Conservation (phyloP, 1,140 invertebrate genomes). For the Vollenhovia emeryi region DNA sequence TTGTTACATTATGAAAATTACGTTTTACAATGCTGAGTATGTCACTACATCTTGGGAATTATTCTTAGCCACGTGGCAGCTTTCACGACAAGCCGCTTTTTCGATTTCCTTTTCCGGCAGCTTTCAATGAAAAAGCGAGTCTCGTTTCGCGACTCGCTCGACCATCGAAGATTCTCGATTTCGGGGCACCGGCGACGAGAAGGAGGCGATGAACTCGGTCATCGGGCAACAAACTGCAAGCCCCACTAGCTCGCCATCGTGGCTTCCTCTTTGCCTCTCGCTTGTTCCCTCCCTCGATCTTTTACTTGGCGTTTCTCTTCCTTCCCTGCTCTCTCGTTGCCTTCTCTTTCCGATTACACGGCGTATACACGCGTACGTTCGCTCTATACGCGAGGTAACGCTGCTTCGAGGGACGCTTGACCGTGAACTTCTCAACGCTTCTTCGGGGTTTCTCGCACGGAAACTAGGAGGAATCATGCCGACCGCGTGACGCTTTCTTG, state of each 20-base stretch:
- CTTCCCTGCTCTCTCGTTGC: slow-evolving; percentile 7
- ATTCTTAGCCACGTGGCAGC: slow-evolving; percentile 1
- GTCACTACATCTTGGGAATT: background rate
- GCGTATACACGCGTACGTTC: background rate
- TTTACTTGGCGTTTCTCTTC: slow-evolving; percentile 55
- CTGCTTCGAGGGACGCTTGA: slow-evolving; percentile 78
- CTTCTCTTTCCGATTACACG: slow-evolving; percentile 8
- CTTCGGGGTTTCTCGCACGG: slow-evolving; percentile 56
- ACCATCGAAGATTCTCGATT: slow-evolving; percentile 82
- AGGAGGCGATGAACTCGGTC: slow-evolving; percentile 84
- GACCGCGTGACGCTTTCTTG: slow-evolving; percentile 34
- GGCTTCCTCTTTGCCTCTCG: slow-evolving; percentile 52
- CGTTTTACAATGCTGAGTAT: background rate
- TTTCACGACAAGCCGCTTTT: background rate
- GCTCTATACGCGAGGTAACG: slow-evolving; percentile 70
- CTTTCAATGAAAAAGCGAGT: slow-evolving; percentile 81
- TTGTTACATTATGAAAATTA: background rate
- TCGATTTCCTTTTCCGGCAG: slow-evolving; percentile 65
- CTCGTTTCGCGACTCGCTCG: slow-evolving; percentile 69
- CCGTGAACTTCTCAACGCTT: slow-evolving; percentile 79
- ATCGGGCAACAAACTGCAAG: slow-evolving; percentile 85
- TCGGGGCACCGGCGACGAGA: slow-evolving; percentile 76
- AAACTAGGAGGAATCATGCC: slow-evolving; percentile 28
- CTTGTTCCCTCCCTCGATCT: slow-evolving; percentile 27
- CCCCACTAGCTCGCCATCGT: slow-evolving; percentile 71